phyloP scores from a whole-genome alignment of 2,888 invertebrate genomes.

The Phaonia tiefii region DNA sequence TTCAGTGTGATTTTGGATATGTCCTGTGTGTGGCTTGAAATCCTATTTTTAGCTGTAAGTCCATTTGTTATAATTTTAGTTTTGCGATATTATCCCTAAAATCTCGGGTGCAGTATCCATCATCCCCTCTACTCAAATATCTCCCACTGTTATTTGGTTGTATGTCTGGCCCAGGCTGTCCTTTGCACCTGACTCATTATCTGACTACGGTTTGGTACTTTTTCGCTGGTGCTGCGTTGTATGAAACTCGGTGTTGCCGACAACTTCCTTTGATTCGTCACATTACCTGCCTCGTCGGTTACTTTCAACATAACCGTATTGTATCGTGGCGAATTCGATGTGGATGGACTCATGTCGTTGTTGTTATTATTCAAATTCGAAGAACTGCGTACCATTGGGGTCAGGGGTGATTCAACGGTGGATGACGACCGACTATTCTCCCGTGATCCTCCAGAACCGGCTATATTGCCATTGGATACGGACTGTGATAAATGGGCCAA shows the following conservation, averaged over 20 bases:
- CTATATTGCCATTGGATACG: conserved; percentile 78
- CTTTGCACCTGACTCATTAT: conserved; percentile 91
- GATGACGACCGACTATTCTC: conserved; percentile 76
- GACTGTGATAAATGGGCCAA: conserved; percentile 74
- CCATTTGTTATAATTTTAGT: too few relatives aligned
- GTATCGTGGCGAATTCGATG: conserved; percentile 70
- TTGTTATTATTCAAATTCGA: conserved; percentile 72
- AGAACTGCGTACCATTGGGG: conserved; percentile 52
- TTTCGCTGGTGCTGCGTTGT: conserved; percentile 91
- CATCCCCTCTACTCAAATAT: conserved; percentile 17
- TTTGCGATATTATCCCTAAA: background rate
- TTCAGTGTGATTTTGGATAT: too few relatives aligned
- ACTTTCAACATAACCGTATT: conserved; percentile 83
- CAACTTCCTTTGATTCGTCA: conserved; percentile 80
- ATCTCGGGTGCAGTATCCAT: too few relatives aligned
- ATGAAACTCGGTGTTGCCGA: conserved; percentile 85
- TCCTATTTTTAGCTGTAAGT: background rate
- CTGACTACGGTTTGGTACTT: conserved; percentile 91
- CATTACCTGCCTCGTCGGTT: conserved; percentile 81
- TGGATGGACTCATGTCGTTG: conserved; percentile 67
- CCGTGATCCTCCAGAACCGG: conserved; percentile 75
- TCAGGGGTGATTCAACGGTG: conserved; percentile 73
- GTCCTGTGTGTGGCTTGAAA: too few relatives aligned
- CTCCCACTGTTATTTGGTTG: conserved; percentile 85
- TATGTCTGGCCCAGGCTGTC: conserved; percentile 92